A percentile compares a stretch with the other conserved stretches of the same genome.
These are phyloP conservation scores for Ariolimax columbianus DNA, from an alignment of 2,888 invertebrate genomes.

Conservation along the genomic window DNA sequence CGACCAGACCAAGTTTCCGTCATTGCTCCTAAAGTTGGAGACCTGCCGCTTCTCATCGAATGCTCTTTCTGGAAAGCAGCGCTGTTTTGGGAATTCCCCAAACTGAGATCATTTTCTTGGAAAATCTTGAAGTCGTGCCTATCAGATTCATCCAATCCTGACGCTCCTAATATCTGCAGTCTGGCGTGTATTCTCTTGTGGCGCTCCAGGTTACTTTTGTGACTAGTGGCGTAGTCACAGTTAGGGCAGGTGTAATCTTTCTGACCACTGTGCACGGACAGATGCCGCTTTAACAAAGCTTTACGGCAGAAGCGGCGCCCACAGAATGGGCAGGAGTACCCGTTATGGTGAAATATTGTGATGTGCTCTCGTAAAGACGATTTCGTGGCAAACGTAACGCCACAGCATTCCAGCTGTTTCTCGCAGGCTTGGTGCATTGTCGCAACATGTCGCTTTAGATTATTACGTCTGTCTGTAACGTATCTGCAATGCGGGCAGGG, in stretches of 20 bases:
- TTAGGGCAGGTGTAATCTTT: constrained; percentile 79
- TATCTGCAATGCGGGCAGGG: constrained; percentile 77
- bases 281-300: constrained; percentile 79
- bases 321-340: constrained; percentile 79
- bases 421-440: constrained; percentile 79
- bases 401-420: constrained; percentile 78
- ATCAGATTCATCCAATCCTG: constrained; percentile 14
- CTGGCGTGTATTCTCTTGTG: constrained; percentile 75
- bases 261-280: constrained; percentile 80
- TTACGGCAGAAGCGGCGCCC: constrained; percentile 79
- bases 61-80: neutral
- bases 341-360: constrained; percentile 78
- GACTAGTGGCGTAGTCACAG: constrained; percentile 80
- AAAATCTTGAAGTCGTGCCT: constrained; percentile 13
- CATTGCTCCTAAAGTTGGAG: neutral
- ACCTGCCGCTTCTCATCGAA: neutral
- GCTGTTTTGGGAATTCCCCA: neutral
- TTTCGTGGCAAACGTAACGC: constrained; percentile 78
- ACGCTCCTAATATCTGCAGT: constrained; percentile 42
- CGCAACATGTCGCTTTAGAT: constrained; percentile 79
- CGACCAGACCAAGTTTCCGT: constrained; percentile 3
- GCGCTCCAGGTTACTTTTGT: constrained; percentile 80
- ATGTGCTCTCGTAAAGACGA: constrained; percentile 79
- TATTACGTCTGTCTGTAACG: constrained; percentile 78
- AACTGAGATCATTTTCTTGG: constrained; percentile 26